Evolutionary conservation across 2,888 invertebrate species (phyloP), one percentile per base, ranked within the genome.

Genomic region (Trimorus sp.): DNA sequence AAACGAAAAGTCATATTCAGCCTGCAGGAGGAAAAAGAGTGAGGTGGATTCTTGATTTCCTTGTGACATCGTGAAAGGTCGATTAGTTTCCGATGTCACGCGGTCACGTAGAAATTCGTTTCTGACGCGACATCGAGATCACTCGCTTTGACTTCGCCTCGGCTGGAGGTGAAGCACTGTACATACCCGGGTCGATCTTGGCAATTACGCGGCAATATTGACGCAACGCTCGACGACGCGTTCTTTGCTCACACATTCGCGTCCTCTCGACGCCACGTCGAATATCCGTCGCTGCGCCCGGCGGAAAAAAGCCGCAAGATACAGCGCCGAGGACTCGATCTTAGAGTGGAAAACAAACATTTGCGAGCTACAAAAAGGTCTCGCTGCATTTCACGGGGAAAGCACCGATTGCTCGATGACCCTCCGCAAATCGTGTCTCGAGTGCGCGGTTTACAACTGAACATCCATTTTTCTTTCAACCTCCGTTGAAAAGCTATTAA

Each of bases 311-410:
- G 45, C 65, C 36, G 58, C 71, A 40, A 76, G 82, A 75, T 71
- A 69, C 79, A 76, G 49, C 40, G 51, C 49, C 59, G 42, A 62
- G 83, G 80, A 65, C 66, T 49, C 78, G 68, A 84, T 83, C 83
- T 82, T 87, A 84, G 82, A 88, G 88, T 87, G 87, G 83, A 85
- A 82, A 75, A 78, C 84, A 88, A 88, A 88, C 84, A 88, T 77
- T 80, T 76, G 51, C 45, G 38, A 69, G 53, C 42, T 42, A 77
- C 60, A 71, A 75, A 26, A 26, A 26, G 26, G 26, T 26, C 26
- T 26, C 26, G 26, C 26, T 1, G 1, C 26, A 26, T 26, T 26
- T 26, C 26, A 26, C 26, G 26, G 1, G 26, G 26, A 26, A 26
- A 26, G 26, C 26, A 4, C 4, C 26, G 2, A 9, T 40, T 40